These are phyloP conservation scores for Corythornis madagascariensis DNA, from an alignment of 2,113 vertebrate species.

Conservation along the genomic window DNA sequence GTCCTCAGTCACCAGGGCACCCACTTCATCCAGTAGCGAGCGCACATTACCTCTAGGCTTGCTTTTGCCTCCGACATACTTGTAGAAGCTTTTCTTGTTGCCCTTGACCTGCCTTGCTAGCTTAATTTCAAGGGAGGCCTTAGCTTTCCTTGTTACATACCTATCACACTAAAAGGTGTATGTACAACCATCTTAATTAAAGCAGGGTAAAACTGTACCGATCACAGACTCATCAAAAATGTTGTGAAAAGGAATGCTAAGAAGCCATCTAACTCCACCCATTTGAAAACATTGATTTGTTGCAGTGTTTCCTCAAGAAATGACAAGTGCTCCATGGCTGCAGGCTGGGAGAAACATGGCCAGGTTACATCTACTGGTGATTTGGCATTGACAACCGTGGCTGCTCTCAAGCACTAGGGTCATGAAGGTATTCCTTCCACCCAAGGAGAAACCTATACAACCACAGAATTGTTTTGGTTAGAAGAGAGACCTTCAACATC, in stretches of 20 bases:
- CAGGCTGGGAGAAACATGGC: background rate
- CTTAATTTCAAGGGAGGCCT: too few species aligned
- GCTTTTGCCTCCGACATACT: too few species aligned
- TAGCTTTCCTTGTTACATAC: too few species aligned
- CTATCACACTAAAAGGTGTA: background rate
- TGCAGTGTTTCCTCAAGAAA: background rate
- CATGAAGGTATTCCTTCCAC: accelerated
- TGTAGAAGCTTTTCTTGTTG: too few species aligned
- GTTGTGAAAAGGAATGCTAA: background rate
- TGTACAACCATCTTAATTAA: background rate
- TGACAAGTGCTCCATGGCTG: accelerated
- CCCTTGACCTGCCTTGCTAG: too few species aligned
- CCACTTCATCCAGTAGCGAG: too few species aligned
- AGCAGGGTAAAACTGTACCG: background rate
- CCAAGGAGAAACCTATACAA: background rate
- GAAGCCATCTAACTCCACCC: background rate
- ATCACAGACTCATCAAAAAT: background rate
- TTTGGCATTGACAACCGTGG: accelerated
- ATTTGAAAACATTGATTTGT: background rate
- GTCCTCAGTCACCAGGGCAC: too few species aligned
- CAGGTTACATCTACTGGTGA: background rate
- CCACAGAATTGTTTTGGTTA: background rate
- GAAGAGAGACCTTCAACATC: background rate
- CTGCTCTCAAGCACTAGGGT: background rate
- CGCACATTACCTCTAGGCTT: too few species aligned